These are phyloP conservation scores for Eupristina koningsbergeri DNA, from an alignment of 1,140 invertebrate species.

Conservation along the genomic window DNA sequence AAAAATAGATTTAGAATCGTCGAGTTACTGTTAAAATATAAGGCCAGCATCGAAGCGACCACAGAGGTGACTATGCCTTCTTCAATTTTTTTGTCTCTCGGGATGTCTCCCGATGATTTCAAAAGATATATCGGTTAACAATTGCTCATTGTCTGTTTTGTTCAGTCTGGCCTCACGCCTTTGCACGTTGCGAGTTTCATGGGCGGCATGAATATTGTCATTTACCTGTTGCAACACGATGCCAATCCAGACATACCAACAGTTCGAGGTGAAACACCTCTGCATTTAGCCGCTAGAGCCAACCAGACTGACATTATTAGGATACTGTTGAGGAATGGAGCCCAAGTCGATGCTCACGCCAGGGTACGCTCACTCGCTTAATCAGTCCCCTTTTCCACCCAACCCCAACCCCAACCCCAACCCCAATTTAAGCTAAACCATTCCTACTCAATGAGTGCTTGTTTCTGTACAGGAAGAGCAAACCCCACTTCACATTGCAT, in stretches of 20 bases:
- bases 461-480: slow-evolving; percentile 82
- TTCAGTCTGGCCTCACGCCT: slow-evolving; percentile 92
- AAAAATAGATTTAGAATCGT: slow-evolving; percentile 98
- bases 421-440: not conserved
- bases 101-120: not conserved
- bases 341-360: slow-evolving; percentile 95
- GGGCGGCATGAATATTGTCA: slow-evolving; percentile 99
- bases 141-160: slow-evolving; percentile 53
- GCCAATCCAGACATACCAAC: slow-evolving; percentile 95
- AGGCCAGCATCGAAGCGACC: slow-evolving; percentile 90
- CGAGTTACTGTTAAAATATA: slow-evolving; percentile 95
- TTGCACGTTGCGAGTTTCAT: slow-evolving; percentile 99
- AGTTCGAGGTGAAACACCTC: slow-evolving; percentile 95
- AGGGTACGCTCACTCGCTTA: slow-evolving; percentile 73
- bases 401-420: no score
- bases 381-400: slow-evolving; percentile 14
- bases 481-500: slow-evolving; percentile 94
- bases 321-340: slow-evolving; percentile 94
- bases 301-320: slow-evolving; percentile 97
- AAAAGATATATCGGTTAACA: slow-evolving; percentile 42
- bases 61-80: slow-evolving; percentile 77
- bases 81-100: not conserved
- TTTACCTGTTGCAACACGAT: slow-evolving; percentile 94
- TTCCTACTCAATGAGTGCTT: slow-evolving; percentile 8
- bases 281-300: slow-evolving; percentile 96